phyloP scores from a whole-genome alignment of 1,140 invertebrate genomes.

The Macrosteles quadrilineatus region DNA sequence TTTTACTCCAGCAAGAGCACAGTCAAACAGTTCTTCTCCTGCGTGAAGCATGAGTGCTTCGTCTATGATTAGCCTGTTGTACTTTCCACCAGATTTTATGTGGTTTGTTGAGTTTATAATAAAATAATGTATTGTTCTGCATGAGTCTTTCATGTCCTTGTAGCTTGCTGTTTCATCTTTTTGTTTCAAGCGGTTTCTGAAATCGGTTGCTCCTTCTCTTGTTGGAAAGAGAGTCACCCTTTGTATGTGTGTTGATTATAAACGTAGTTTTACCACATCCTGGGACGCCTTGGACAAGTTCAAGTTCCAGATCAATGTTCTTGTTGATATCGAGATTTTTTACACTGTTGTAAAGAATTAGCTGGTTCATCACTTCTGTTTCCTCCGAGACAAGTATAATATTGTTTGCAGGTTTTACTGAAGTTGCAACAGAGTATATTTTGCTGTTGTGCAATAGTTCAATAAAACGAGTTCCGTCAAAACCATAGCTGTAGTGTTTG shows the following conservation, averaged over 20 bases:
- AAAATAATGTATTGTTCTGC: neutral
- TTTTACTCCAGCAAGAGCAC: neutral
- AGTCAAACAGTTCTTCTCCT: neutral
- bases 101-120: neutral
- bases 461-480: neutral
- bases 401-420: neutral
- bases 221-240: neutral
- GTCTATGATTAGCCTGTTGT: neutral
- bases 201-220: neutral
- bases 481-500: neutral
- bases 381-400: neutral
- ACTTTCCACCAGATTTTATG: neutral
- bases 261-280: neutral
- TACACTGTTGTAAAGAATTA: neutral
- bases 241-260: neutral
- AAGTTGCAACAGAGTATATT: neutral
- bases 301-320: neutral
- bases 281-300: neutral
- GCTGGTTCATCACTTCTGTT: neutral
- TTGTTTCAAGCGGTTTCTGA: neutral
- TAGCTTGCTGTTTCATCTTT: neutral
- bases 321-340: neutral
- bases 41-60: neutral
- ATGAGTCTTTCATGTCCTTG: neutral
- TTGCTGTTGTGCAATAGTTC: neutral